Evolutionary conservation across 2,888 invertebrate species (phyloP).

Genomic region (Tubulanus polymorphus): DNA sequence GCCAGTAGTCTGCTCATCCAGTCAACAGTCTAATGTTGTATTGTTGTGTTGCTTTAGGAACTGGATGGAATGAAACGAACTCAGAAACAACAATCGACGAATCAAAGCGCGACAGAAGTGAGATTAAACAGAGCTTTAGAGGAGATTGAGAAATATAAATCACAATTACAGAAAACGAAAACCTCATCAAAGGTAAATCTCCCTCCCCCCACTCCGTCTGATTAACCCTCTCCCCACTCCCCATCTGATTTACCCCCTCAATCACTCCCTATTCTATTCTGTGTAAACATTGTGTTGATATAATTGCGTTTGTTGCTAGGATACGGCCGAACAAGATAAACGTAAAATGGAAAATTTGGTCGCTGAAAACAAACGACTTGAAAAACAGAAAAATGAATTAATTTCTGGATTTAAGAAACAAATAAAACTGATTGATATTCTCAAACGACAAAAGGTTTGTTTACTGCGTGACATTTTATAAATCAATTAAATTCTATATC

Average conservation of each 20-base stretch:
- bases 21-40: neutral
- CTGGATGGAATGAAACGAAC: conserved; percentile 56
- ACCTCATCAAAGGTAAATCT: conserved; percentile 47
- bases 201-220: too few species aligned
- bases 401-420: conserved; percentile 55
- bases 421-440: conserved; percentile 53
- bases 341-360: conserved; percentile 47
- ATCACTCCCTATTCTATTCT: too few species aligned
- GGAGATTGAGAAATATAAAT: conserved; percentile 56
- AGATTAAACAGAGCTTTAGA: conserved; percentile 57
- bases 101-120: conserved; percentile 55
- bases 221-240: too few species aligned
- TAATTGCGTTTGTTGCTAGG: conserved; percentile 23
- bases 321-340: conserved; percentile 43
- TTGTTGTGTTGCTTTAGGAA: conserved; percentile 46
- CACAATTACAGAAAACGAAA: conserved; percentile 46
- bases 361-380: conserved; percentile 50
- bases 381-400: conserved; percentile 54
- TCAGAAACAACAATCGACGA: conserved; percentile 54
- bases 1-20: too few species aligned
- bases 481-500: neutral
- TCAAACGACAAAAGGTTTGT: conserved; percentile 53
- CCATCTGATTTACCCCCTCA: too few species aligned
- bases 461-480: neutral
- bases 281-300: neutral